Percentiles rank a stretch among this genome's conserved stretches.
These are phyloP conservation scores for Geotrypetes seraphini DNA, from an alignment of 2,797 vertebrate genomes.

Conservation along the genomic window DNA sequence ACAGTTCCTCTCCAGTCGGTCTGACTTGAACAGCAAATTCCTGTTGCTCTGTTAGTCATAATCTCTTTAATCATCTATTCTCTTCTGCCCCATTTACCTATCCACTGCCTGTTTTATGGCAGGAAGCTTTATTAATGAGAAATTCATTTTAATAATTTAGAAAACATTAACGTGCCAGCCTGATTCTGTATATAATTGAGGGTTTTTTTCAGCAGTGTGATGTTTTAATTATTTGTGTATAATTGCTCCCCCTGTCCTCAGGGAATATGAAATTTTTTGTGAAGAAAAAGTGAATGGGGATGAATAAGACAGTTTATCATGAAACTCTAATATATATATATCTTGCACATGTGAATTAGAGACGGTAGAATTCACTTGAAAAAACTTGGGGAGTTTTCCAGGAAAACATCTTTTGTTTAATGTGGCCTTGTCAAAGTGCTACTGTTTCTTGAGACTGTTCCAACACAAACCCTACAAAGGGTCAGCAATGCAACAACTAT, in stretches of 20 bases:
- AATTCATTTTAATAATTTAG: no score
- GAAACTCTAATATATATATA: constrained; percentile 35
- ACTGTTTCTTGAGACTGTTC: constrained; percentile 23
- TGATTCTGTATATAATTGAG: no score
- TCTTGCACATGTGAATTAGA: constrained; percentile 21
- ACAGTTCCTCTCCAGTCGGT: constrained; percentile 3
- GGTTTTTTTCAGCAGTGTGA: no score
- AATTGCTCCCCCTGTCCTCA: constrained; percentile 67
- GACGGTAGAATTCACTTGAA: constrained; percentile 9
- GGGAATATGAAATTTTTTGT: constrained; percentile 50
- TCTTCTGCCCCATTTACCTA: constrained; percentile 33
- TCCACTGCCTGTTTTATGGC: constrained; percentile 27
- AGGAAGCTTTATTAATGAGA: constrained; percentile 31
- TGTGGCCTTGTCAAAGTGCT: constrained; percentile 1
- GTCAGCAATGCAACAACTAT: no score
- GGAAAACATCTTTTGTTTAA: background rate
- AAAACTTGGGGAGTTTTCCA: constrained; percentile 21
- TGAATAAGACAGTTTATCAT: constrained; percentile 23
- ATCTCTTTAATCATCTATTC: constrained; percentile 31
- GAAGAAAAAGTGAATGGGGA: constrained; percentile 26
- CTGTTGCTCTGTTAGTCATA: constrained; percentile 32
- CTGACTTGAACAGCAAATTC: constrained; percentile 27
- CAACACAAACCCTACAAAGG: no score
- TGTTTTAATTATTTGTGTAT: no score
- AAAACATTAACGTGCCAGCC: no score